Conservation (phyloP, 2,797 vertebrate species). For the Heteromormyrus szaboi region DNA sequence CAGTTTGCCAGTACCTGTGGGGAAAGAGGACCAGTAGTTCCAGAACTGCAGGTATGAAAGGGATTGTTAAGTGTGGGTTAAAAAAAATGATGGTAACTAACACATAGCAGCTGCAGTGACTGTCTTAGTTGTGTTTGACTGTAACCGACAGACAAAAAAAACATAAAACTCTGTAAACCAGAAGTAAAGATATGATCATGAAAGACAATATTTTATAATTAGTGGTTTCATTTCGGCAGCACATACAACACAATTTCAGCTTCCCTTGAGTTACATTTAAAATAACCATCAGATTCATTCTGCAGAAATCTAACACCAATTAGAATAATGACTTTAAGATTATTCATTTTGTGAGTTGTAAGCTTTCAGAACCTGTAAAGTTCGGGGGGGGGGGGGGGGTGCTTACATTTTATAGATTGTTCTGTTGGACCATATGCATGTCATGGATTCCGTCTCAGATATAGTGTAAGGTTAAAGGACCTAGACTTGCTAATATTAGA, state of each 20-base stretch:
- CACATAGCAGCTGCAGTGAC: neutral
- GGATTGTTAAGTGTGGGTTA: neutral
- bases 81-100: neutral
- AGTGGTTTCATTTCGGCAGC: neutral
- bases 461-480: neutral
- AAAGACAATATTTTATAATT: neutral
- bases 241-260: neutral
- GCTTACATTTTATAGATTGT: neutral
- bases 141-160: neutral
- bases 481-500: neutral
- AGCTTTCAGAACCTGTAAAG: neutral
- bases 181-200: neutral
- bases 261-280: neutral
- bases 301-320: neutral
- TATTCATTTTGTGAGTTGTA: neutral
- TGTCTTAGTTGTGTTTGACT: neutral
- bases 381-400: neutral
- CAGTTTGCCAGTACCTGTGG: conserved; percentile 72
- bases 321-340: neutral
- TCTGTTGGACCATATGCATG: neutral
- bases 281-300: neutral
- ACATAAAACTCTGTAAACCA: neutral
- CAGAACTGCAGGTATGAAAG: conserved; percentile 72
- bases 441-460: neutral
- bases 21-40: conserved; percentile 70